phyloP scores from a whole-genome alignment of 2,888 invertebrate genomes.

The Leucophenga montana region DNA sequence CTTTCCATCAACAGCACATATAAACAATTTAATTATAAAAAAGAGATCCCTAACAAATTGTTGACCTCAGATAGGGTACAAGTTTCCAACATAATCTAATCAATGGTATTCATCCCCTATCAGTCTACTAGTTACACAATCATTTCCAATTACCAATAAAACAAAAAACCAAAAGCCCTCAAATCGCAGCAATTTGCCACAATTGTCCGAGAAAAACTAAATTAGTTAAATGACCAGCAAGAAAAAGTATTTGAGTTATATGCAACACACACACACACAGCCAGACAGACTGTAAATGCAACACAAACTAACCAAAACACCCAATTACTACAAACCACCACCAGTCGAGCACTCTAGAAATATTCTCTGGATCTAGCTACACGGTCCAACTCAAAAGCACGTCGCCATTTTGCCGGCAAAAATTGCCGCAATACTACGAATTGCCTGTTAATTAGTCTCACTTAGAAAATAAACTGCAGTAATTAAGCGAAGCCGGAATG shows the following conservation, averaged over 20 bases:
- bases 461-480: conserved; percentile 73
- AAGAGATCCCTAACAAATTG: no score
- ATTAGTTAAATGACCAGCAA: conserved; percentile 18
- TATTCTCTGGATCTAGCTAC: no score
- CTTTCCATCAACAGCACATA: no score
- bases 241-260: neutral
- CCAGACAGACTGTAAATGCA: neutral
- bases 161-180: neutral
- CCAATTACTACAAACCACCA: neutral
- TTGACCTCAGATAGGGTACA: no score
- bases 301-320: neutral
- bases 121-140: no score
- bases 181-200: neutral
- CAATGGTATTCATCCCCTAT: no score
- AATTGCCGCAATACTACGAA: conserved; percentile 62
- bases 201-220: neutral
- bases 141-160: neutral
- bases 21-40: no score
- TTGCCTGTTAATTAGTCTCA: conserved; percentile 72
- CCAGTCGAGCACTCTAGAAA: neutral
- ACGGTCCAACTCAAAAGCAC: neutral
- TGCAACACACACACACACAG: neutral
- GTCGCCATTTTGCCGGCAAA: conserved; percentile 6
- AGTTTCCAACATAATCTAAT: no score
- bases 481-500: conserved; percentile 63